Evolutionary conservation across 2,797 vertebrate genomes (phyloP), one percentile per base, ranked within the genome.

Genomic region (Myotis planiceps): DNA sequence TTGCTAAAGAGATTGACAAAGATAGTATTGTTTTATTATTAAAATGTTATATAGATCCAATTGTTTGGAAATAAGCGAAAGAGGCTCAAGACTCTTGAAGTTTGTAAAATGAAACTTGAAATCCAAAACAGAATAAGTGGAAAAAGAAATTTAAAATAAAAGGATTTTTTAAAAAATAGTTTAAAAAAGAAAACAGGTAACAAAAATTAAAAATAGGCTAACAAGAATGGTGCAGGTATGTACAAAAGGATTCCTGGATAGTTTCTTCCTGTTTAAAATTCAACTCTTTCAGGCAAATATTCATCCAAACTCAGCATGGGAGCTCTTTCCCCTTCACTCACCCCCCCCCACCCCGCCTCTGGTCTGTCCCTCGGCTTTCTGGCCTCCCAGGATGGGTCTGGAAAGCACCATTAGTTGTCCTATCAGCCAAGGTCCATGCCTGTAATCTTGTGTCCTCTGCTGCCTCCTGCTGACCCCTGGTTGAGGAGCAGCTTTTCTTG

Each of bases 11-110:
- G 32, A 75, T 2, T 71, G 32, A 76, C 42, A 92, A 82, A 55
- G 23, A 4, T 78, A 15, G 32, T 29, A 74, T 42, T 89, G 51
- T 92, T 76, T 85, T 88, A 88, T 89, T 68, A 72, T 74, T 94
- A 69, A 84, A 74, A 65, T 65, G 8, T 71, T 76, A 79, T 58
- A 37, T 6, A 63, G 19, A 88, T 45, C 19, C 71, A 74, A 60
- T 53, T 83, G 29, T 88, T 82, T 74, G 8, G 34, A 58, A 80
- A 75, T 60, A 85, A 74, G 72, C 29, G 60, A 32, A 72, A 71
- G 39, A 9, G 8, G 27, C 49, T 80, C 34, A 84, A 60, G 66
- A 29, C 68, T 88, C 58, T 88, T 68, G 29, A 74, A 79, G 27
- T 42, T 66, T 55, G 5, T 88, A 45, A 88, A 68, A 92, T 32